Conservation (phyloP, 2,888 invertebrate species). For the Pseudolycoriella hygida region DNA sequence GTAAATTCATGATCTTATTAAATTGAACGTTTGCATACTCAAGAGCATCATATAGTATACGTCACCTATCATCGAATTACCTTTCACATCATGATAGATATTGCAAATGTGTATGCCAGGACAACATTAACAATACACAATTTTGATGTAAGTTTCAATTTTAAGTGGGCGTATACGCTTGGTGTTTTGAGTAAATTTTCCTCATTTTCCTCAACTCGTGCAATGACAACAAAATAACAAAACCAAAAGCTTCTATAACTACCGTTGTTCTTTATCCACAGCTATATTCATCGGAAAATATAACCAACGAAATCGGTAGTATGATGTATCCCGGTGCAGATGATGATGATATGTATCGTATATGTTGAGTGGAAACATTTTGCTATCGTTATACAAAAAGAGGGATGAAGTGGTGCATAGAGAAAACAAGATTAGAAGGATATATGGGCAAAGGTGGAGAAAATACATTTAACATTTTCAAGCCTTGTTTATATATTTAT, state of each 20-base stretch:
- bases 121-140: too few relatives aligned
- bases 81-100: too few relatives aligned
- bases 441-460: slow-evolving; percentile 4
- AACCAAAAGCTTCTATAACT: neutral
- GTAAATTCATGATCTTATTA: slow-evolving; percentile 2
- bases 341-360: neutral
- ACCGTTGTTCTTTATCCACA: too few relatives aligned
- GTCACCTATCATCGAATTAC: too few relatives aligned
- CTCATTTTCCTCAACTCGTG: neutral
- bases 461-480: slow-evolving; percentile 5
- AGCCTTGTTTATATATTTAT: slow-evolving; percentile 1
- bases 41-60: neutral
- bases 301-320: too few relatives aligned
- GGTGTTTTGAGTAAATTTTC: slow-evolving; percentile 1
- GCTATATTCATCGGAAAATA: too few relatives aligned
- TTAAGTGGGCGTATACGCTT: slow-evolving; percentile 3
- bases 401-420: slow-evolving; percentile 2
- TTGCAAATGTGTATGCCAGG: too few relatives aligned
- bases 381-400: neutral
- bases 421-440: slow-evolving; percentile 5
- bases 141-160: slow-evolving; percentile 1
- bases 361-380: neutral
- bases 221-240: slow-evolving; percentile 2
- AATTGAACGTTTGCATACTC: slow-evolving; percentile 3
- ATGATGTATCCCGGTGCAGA: neutral